A percentile compares a stretch with the other conserved stretches of the same genome.
Evolutionary conservation across 2,888 invertebrate species (phyloP).

Genomic region (Drosophila pseudotakahashii): DNA sequence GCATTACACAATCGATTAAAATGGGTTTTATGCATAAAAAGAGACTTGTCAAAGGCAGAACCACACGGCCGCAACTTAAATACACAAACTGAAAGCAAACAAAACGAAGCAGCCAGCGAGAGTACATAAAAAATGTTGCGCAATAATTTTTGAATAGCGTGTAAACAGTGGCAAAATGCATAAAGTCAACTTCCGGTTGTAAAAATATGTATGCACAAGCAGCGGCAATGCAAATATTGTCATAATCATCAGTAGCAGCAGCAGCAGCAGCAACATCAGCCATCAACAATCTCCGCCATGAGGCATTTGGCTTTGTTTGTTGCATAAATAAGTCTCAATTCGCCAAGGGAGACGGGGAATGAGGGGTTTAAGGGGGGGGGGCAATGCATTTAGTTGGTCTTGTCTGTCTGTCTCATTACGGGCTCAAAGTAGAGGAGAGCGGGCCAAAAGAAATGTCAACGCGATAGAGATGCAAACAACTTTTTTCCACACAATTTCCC

Average conservation of each 20-base stretch:
- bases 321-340: conserved; percentile 69
- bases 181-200: conserved; percentile 74
- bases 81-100: conserved; percentile 23
- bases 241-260: conserved; percentile 66
- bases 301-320: conserved; percentile 60
- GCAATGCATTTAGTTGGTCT: conserved; percentile 59
- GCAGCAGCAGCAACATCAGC: conserved; percentile 2
- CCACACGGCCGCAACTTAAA: conserved; percentile 27
- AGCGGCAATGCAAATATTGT: conserved; percentile 71
- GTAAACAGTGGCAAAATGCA: conserved; percentile 78
- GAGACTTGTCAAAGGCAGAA: conserved; percentile 46
- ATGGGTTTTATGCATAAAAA: conserved; percentile 7
- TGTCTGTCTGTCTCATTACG: conserved; percentile 38
- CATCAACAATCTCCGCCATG: conserved; percentile 43
- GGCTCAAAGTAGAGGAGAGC: conserved; percentile 46
- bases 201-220: conserved; percentile 59
- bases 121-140: conserved; percentile 65
- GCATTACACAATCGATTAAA: conserved; percentile 25
- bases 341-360: conserved; percentile 22
- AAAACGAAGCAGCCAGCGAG: conserved; percentile 8
- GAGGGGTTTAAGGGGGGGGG: conserved; percentile 15
- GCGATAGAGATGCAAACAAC: conserved; percentile 33
- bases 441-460: conserved; percentile 64
- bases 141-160: conserved; percentile 79
- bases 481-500: conserved; percentile 39